These are phyloP conservation scores for Globodera ellingtonae DNA, from an alignment of 1,140 invertebrate genomes.

Conservation along the genomic window DNA sequence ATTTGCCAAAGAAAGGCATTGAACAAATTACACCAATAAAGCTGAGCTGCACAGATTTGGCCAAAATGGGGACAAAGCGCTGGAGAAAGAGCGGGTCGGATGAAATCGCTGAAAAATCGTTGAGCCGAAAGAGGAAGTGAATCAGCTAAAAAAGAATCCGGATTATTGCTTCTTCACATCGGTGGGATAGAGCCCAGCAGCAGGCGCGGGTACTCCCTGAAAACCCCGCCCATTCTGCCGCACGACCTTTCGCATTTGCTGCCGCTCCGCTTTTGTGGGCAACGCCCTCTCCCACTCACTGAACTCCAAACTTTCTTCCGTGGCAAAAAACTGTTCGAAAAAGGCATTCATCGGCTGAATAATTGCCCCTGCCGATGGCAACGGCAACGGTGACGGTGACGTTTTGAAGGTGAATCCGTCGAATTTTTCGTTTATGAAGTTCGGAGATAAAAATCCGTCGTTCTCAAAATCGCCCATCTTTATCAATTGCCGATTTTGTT, in stretches of 20 bases:
- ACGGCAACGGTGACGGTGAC: background rate
- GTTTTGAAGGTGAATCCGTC: background rate
- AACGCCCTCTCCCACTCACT: slow-evolving; percentile 44
- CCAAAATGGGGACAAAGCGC: slow-evolving; percentile 23
- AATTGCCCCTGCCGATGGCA: background rate
- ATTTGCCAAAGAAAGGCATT: slow-evolving; percentile 3
- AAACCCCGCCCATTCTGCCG: background rate
- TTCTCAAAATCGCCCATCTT: too few relatives aligned
- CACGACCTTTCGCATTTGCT: slow-evolving; percentile 38
- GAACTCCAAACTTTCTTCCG: slow-evolving; percentile 21
- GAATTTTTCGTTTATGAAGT: background rate
- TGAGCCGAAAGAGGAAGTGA: slow-evolving; percentile 11
- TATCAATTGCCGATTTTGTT: too few relatives aligned
- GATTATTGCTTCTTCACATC: background rate
- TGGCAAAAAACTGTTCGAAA: slow-evolving; percentile 38
- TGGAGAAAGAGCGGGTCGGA: slow-evolving; percentile 12
- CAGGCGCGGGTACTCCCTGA: too few relatives aligned
- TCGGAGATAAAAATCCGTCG: background rate
- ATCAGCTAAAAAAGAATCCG: slow-evolving; percentile 21
- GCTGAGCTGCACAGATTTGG: slow-evolving; percentile 36
- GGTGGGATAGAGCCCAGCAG: too few relatives aligned
- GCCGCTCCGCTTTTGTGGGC: slow-evolving; percentile 38
- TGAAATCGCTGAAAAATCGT: slow-evolving; percentile 26
- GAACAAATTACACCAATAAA: slow-evolving; percentile 35
- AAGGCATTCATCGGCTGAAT: slow-evolving; percentile 34